Base-by-base conservation (phyloP, 1,140 invertebrate genomes). In the Rhizoglyphus robini region DNA sequence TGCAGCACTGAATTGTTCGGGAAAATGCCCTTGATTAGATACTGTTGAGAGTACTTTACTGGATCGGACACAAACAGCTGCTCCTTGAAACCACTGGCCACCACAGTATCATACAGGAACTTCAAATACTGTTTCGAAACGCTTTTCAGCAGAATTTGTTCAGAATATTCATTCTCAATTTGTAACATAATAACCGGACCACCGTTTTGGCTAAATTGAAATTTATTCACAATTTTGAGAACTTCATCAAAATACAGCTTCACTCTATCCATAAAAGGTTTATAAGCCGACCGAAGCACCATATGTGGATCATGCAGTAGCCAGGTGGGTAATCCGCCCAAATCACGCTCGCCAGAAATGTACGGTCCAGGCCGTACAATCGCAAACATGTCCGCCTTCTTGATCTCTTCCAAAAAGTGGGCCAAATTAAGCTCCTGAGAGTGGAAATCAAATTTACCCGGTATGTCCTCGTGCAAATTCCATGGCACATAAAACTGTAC, bases 311-410 rank as follows among this genome's bases (percentile, higher is more conserved):
- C 18, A 11, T 18, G 36, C 18, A 41, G 18, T 18, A 41, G 18
- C 36, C 36, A 41, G 8, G 36, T 11, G 8, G 36, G 36, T 41
- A 41, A 41, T 5, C 77, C 77, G 47, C 77, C 76, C 74, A 77
- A 76, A 59, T 81, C 80, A 73, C 76, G 75, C 69, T 81, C 79
- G 46, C 74, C 79, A 74, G 77, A 78, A 34, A 79, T 78, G 65
- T 79, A 81, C 4, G 80, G 79, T 15, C 79, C 79, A 54, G 75
- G 68, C 62, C 79, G 67, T 0, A 81, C 66, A 5, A 81, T 72
- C 3, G 80, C 79, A 25, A 73, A 68, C 30, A 81, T 66, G 18
- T 73, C 75, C 54, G 72, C 69, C 58, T 79, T 72, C 65, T 79
- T 73, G 4, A 79, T 78, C 20, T 72, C 64, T 57, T 73, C 63